Evolutionary conservation across 1,140 invertebrate genomes (phyloP).

Genomic region (Euura saliciscinereae): DNA sequence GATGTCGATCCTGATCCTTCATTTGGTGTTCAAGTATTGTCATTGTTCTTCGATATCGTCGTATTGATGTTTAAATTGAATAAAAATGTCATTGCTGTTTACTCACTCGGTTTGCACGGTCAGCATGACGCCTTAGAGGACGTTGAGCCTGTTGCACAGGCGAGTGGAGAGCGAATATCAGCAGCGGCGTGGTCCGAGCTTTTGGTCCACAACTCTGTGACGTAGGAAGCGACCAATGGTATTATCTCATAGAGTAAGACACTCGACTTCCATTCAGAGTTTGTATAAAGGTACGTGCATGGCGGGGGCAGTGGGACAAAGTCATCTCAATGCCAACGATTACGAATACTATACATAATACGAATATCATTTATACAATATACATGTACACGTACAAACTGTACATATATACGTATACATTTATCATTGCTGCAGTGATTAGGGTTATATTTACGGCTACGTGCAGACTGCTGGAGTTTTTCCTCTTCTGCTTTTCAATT

Average conservation of each 20-base stretch:
- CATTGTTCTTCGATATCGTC: background rate
- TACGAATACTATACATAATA: slow-evolving; percentile 28
- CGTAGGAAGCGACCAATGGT: slow-evolving; percentile 32
- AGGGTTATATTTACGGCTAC: too few relatives aligned
- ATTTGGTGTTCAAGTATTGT: slow-evolving; percentile 6
- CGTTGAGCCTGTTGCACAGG: slow-evolving; percentile 14
- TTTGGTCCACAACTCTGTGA: slow-evolving; percentile 36
- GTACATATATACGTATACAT: background rate
- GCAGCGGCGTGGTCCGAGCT: slow-evolving; percentile 30
- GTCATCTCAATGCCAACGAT: slow-evolving; percentile 39
- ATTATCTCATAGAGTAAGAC: slow-evolving; percentile 47
- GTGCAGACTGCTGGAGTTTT: too few relatives aligned
- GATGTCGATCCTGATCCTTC: too few relatives aligned
- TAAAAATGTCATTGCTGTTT: slow-evolving; percentile 8
- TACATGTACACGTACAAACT: background rate
- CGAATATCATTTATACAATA: background rate
- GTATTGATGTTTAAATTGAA: background rate
- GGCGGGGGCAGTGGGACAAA: slow-evolving; percentile 33
- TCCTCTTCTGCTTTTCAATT: too few relatives aligned
- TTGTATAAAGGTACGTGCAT: slow-evolving; percentile 37
- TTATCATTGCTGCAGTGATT: too few relatives aligned
- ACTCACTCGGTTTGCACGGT: slow-evolving; percentile 43
- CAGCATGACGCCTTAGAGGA: slow-evolving; percentile 32
- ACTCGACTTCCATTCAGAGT: slow-evolving; percentile 42
- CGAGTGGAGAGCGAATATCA: slow-evolving; percentile 22